Conservation (phyloP, 2,113 vertebrate species). For the Myocastor coypus region DNA sequence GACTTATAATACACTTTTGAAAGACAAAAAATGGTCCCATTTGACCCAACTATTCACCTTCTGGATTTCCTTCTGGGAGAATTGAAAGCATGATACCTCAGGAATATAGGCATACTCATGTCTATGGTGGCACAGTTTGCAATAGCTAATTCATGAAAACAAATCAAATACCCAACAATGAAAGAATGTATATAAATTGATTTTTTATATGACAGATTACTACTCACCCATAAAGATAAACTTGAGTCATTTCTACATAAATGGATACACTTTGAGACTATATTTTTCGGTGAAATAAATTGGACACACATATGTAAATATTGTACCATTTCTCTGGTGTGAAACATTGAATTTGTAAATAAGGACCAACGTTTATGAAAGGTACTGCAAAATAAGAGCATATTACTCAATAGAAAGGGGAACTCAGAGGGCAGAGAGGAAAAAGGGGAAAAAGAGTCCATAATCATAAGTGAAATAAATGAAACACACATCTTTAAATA, state of each 20-base stretch:
- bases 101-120: not conserved
- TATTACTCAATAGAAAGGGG: not conserved
- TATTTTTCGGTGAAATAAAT: not conserved
- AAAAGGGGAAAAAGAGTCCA: not conserved
- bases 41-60: not conserved
- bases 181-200: not conserved
- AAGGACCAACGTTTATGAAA: not conserved
- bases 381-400: not conserved
- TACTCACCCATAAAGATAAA: not conserved
- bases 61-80: not conserved
- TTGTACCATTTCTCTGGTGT: not conserved
- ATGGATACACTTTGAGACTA: not conserved
- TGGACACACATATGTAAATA: not conserved
- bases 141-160: not conserved
- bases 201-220: not conserved
- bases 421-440: no score
- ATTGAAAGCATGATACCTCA: not conserved
- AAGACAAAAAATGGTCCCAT: not conserved
- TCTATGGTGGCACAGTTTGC: not conserved
- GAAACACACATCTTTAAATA: not conserved
- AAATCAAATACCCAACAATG: not conserved
- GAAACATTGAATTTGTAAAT: not conserved
- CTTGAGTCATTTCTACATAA: not conserved
- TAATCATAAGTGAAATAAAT: not conserved
- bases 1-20: not conserved